Conservation (phyloP, 2,888 invertebrate species). For the Drosophila nigricruria region DNA sequence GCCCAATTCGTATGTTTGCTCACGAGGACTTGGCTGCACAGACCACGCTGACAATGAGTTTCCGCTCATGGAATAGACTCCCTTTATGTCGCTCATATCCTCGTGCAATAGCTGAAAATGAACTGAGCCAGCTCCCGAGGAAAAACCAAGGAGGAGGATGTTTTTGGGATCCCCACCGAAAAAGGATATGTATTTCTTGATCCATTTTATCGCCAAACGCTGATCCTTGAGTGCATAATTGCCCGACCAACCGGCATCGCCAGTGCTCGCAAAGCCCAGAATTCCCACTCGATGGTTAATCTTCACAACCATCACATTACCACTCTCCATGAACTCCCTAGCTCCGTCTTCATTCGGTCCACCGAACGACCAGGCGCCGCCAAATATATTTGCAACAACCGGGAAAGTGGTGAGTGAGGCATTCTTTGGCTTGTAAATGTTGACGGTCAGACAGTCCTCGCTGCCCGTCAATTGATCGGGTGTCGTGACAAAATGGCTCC, state of each 20-base stretch:
- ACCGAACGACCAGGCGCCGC: slow-evolving; percentile 90
- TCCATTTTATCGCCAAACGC: slow-evolving; percentile 57
- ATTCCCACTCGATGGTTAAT: slow-evolving; percentile 91
- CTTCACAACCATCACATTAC: slow-evolving; percentile 89
- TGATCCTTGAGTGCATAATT: slow-evolving; percentile 64
- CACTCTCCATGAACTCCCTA: slow-evolving; percentile 87
- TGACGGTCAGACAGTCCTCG: slow-evolving; percentile 90
- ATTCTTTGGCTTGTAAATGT: slow-evolving; percentile 87
- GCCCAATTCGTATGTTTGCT: slow-evolving; percentile 88
- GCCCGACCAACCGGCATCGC: slow-evolving; percentile 88
- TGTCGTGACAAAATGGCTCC: slow-evolving; percentile 85
- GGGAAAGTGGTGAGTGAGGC: slow-evolving; percentile 84
- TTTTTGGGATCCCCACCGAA: slow-evolving; percentile 86
- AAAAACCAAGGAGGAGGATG: slow-evolving; percentile 89
- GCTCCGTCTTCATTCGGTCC: slow-evolving; percentile 84
- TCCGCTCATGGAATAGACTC: slow-evolving; percentile 88
- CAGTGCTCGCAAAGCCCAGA: slow-evolving; percentile 91
- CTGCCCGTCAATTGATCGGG: slow-evolving; percentile 85
- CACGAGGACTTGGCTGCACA: slow-evolving; percentile 86
- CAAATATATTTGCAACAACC: slow-evolving; percentile 89
- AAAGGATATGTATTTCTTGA: slow-evolving; percentile 83
- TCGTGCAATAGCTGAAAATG: slow-evolving; percentile 90
- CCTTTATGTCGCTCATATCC: slow-evolving; percentile 55
- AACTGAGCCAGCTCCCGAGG: slow-evolving; percentile 91
- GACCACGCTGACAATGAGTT: slow-evolving; percentile 88